A percentile compares a stretch with the other conserved stretches of the same genome.
Conservation (phyloP, 2,888 invertebrate genomes). For the Barypeithes pellucidus region DNA sequence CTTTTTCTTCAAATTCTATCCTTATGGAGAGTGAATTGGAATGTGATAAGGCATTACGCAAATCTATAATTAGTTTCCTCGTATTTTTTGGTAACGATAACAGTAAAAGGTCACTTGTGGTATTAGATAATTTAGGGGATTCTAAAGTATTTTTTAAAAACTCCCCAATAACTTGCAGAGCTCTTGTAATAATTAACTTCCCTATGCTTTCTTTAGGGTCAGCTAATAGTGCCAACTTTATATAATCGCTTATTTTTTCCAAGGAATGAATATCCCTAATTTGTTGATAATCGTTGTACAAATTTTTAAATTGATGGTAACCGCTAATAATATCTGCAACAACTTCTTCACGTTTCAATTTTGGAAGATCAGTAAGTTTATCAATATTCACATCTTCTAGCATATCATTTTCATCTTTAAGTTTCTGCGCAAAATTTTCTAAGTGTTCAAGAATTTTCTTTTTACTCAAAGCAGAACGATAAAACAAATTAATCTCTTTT, state of each 20-base stretch:
- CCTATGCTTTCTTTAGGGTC: constrained; percentile 6
- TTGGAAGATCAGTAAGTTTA: neutral
- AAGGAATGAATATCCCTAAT: constrained; percentile 26
- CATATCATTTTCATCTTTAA: constrained; percentile 1
- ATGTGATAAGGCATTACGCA: constrained; percentile 29
- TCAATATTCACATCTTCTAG: neutral
- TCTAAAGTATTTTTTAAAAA: constrained; percentile 34
- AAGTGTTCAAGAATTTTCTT: constrained; percentile 12
- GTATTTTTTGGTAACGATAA: constrained; percentile 13
- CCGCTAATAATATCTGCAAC: neutral
- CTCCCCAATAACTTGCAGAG: constrained; percentile 27
- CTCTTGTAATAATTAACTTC: constrained; percentile 20
- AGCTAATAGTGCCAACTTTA: constrained; percentile 6
- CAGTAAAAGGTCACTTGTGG: neutral
- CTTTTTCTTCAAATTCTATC: constrained; percentile 9
- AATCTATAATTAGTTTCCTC: constrained; percentile 5
- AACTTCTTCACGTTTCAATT: too few relatives aligned
- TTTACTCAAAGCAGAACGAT: neutral
- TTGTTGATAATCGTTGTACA: constrained; percentile 20
- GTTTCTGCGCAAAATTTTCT: neutral
- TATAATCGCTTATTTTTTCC: constrained; percentile 12
- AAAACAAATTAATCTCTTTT: constrained; percentile 17
- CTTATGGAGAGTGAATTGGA: constrained; percentile 6
- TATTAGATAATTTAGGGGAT: constrained; percentile 29
- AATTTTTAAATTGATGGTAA: constrained; percentile 11